Base-by-base conservation (phyloP, 2,797 vertebrate species). In the Sparidentex hasta region DNA sequence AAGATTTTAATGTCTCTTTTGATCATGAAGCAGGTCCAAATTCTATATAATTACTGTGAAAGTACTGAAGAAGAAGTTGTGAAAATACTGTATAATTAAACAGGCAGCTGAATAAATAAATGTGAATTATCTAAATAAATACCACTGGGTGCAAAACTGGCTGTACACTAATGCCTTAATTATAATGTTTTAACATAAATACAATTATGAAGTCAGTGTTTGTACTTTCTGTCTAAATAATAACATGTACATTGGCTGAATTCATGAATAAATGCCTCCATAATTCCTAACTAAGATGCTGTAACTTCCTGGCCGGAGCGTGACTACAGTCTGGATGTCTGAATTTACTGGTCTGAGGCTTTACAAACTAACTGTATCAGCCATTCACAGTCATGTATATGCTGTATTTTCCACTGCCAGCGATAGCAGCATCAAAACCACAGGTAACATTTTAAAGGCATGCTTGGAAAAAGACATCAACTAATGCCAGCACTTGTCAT, bases 401-500 rank as follows among this genome's bases (percentile, higher is more conserved):
- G 23, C 8, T 33, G 18, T 68, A 63, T 65, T 74, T 73, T 69
- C 18, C n/a, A 61, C 44, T 55, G 5, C 16, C n/a, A n/a, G 11
- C 52, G 58, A 66, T 11, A n/a, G 6, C 25, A 29, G 64, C 44
- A 65, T 66, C 46, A 71, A 66, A 66, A 20, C 56, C 1, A 4
- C 21, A 52, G 21, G 13, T 5, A 5, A 47, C n/a, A 20, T 57
- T 52, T 72, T 52, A 25, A 74, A 52, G 33, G 14, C 17, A 21
- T 27, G 43, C 18, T 65, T 64, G n/a, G 17, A 65, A 64, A 51
- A 44, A 51, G 11, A 48, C 11, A 27, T 18, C 33, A 33, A 21
- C 16, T 27, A 33, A 65, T 59, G 18, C 57, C 58, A 67, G 21
- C 27, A 63, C 68, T 56, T 71, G 8, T 67, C 46, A 64, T 73